Evolutionary conservation across 2,888 invertebrate species (phyloP), one percentile per base, ranked within the genome.

Genomic region (Linnaemya tessellans): DNA sequence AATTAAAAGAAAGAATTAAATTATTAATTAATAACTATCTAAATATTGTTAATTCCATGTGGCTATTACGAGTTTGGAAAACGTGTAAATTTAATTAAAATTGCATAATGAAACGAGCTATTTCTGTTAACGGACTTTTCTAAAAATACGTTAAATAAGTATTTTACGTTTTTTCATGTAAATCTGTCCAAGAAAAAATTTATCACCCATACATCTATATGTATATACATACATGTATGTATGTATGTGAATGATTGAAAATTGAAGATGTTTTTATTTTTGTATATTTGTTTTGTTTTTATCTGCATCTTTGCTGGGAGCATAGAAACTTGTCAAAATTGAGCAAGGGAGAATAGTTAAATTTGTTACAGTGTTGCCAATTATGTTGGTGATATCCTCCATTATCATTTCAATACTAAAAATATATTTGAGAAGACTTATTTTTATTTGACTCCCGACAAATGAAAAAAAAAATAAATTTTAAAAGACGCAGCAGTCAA

Each of bases 211-310:
- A 43, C 13, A 18, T 25, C 1, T 3, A 11, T 7, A 18, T 38
- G 11, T 56, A 30, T 2, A 35, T 58, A 35, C 0, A 30, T 15
- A 58, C 30, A 58, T 1, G 15, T 58, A 30, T 58, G 58, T 58
- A 11, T 4, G 30, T 58, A 4, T 4, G 51, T 18, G 22, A 41
- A 15, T 18, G 15, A 62, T 18, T 67, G 30, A 18, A 60, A n/a
- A 18, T 60, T 18, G n/a, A 49, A 22, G 22, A 15, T 73, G 67
- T 74, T 41, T 67, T 30, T 54, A 43, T 10, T 43, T 71, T 43
- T 38, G 22, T 58, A 20, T 15, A 18, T 43, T 65, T 38, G 49
- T 25, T 83, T 79, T 83, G 83, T 83, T 83, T 83, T 78, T 68
- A 68, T 79, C 67, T 43, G 73, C 60, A 62, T 73, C 38, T 83